Conservation (phyloP, 2,113 vertebrate genomes). For the Paralichthys olivaceus region DNA sequence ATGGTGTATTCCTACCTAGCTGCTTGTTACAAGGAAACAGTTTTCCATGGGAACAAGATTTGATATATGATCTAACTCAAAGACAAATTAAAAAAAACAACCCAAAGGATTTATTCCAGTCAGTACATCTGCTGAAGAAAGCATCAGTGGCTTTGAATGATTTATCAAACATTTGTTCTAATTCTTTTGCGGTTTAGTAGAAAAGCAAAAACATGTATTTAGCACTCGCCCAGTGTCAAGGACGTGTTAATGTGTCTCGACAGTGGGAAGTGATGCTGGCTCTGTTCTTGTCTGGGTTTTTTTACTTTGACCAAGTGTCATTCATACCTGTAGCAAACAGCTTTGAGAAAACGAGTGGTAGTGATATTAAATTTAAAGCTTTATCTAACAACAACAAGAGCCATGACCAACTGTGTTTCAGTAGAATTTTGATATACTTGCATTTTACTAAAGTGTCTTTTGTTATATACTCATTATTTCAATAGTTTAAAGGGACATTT, state of each 20-base stretch:
- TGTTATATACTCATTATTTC: too few relatives aligned
- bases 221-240: constrained; percentile 35
- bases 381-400: neutral
- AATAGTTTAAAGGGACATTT: too few relatives aligned
- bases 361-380: neutral
- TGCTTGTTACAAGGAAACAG: neutral
- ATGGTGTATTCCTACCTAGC: neutral
- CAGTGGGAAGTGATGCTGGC: constrained; percentile 37
- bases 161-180: constrained; percentile 53
- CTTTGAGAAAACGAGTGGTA: neutral
- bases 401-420: neutral
- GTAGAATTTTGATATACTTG: too few relatives aligned
- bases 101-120: constrained; percentile 18
- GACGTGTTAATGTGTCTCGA: constrained; percentile 56
- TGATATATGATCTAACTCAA: neutral
- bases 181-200: constrained; percentile 46
- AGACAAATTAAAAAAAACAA: constrained; percentile 21
- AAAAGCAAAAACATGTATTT: constrained; percentile 67
- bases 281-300: neutral
- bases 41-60: constrained; percentile 9
- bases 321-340: neutral
- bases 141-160: constrained; percentile 32
- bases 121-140: constrained; percentile 17
- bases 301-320: neutral
- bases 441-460: too few relatives aligned